Conservation (phyloP, 1,140 invertebrate genomes). For the roundworm (Caenorhabditis elegans) region DNA sequence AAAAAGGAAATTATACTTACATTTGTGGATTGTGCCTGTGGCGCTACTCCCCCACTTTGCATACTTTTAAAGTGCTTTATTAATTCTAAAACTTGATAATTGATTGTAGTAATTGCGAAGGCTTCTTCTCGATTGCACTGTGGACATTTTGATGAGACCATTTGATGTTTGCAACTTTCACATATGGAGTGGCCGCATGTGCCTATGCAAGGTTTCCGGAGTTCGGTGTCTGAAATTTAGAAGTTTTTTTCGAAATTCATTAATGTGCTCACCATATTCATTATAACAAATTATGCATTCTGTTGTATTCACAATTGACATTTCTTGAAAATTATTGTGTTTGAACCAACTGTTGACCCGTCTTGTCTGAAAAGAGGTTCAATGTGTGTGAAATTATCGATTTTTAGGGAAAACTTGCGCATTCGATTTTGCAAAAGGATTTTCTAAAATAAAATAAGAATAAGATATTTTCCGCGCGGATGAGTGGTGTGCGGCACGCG, state of each 20-base stretch:
- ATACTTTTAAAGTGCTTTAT: background rate
- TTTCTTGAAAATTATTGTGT: background rate
- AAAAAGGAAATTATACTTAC: background rate
- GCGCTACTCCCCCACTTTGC: background rate
- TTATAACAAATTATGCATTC: constrained; percentile 17
- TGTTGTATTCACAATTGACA: constrained; percentile 1
- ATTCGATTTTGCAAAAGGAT: too few species aligned
- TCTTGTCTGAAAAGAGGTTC: background rate
- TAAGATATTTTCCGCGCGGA: too few species aligned
- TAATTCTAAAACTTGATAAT: constrained; percentile 18
- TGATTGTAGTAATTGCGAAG: background rate
- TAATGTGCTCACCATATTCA: background rate
- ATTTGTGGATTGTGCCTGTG: background rate
- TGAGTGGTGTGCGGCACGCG: too few species aligned
- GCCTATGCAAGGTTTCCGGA: background rate
- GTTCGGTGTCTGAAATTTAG: background rate
- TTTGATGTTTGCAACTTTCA: background rate
- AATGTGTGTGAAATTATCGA: background rate
- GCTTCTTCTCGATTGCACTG: constrained; percentile 22
- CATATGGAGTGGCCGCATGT: constrained; percentile 13
- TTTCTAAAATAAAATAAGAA: too few species aligned
- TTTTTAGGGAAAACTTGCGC: too few species aligned
- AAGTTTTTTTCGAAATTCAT: background rate
- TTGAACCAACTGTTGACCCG: background rate
- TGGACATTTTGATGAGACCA: constrained; percentile 15